Percentiles rank a stretch among this genome's conserved stretches.
Conservation (phyloP, 2,113 vertebrate species). For the Salvelinus sp. region DNA sequence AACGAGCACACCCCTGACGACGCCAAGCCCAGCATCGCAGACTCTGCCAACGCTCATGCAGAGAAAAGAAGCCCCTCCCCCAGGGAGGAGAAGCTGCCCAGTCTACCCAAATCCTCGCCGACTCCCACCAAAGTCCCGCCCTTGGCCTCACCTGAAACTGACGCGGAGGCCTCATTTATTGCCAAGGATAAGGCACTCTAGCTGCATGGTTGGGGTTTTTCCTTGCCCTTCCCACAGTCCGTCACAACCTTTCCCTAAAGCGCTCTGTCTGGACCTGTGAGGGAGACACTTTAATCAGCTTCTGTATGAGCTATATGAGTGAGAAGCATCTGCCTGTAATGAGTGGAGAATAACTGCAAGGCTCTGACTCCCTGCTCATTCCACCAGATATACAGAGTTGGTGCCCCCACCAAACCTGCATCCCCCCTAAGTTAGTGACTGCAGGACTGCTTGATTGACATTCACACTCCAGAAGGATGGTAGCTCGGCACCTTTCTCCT, state of each 20-base stretch:
- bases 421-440: slow-evolving; percentile 34
- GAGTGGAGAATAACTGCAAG: slow-evolving; percentile 33
- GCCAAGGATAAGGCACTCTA: slow-evolving; percentile 70
- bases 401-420: slow-evolving; percentile 36
- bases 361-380: slow-evolving; percentile 21
- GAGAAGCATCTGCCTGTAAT: neutral
- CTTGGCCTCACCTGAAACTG: slow-evolving; percentile 64
- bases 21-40: slow-evolving; percentile 59
- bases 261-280: slow-evolving; percentile 30
- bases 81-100: slow-evolving; percentile 51
- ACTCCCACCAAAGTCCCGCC: slow-evolving; percentile 36
- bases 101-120: neutral
- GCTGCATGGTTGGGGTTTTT: slow-evolving; percentile 23
- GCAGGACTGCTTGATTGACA: slow-evolving; percentile 46
- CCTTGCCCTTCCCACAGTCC: slow-evolving; percentile 1
- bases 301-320: slow-evolving; percentile 15
- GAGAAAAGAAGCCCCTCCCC: slow-evolving; percentile 50
- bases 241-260: slow-evolving; percentile 2
- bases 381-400: slow-evolving; percentile 26
- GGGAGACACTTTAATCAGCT: slow-evolving; percentile 43
- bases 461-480: slow-evolving; percentile 19
- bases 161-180: slow-evolving; percentile 48
- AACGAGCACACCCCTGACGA: slow-evolving; percentile 76
- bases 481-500: slow-evolving; percentile 48
- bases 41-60: slow-evolving; percentile 5